Conservation (phyloP, 35 echinoderm and acorn worm genomes). For the Acanthaster planci region DNA sequence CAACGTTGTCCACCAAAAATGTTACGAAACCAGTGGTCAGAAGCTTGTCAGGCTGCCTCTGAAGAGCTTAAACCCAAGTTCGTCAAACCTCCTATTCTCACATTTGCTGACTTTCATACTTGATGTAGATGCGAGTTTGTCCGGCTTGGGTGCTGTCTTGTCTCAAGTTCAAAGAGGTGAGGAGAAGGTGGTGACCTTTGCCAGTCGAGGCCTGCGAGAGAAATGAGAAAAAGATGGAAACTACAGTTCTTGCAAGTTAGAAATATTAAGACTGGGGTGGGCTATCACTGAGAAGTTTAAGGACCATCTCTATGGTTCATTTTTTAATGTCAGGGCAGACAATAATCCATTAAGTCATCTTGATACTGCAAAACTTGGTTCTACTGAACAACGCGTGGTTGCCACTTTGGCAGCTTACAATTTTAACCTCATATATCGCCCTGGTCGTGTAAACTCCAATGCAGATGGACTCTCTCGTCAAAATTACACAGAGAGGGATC, state of each 20-base stretch:
- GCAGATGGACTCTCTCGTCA: too few relatives aligned
- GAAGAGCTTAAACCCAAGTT: not conserved
- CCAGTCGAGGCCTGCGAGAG: not conserved
- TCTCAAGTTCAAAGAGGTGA: not conserved
- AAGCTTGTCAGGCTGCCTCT: not conserved
- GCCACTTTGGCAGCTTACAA: not conserved
- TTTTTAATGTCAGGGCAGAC: not conserved
- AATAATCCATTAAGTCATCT: too few relatives aligned
- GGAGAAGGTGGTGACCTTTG: not conserved
- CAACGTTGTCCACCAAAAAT: not conserved
- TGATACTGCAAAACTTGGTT: not conserved
- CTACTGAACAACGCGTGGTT: not conserved
- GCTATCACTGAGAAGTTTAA: not conserved
- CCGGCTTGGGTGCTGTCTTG: too few relatives aligned
- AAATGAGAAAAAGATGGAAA: not conserved
- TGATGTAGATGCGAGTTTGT: not conserved
- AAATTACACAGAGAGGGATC: too few relatives aligned
- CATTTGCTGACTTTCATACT: not conserved
- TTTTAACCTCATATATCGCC: too few relatives aligned
- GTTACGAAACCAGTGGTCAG: not conserved
- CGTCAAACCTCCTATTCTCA: not conserved
- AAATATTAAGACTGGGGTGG: not conserved
- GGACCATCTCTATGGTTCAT: too few relatives aligned
- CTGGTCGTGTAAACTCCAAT: too few relatives aligned
- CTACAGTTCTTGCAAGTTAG: not conserved